These are phyloP conservation scores for Danaus melanippus DNA, from an alignment of 1,140 invertebrate species.

Conservation along the genomic window DNA sequence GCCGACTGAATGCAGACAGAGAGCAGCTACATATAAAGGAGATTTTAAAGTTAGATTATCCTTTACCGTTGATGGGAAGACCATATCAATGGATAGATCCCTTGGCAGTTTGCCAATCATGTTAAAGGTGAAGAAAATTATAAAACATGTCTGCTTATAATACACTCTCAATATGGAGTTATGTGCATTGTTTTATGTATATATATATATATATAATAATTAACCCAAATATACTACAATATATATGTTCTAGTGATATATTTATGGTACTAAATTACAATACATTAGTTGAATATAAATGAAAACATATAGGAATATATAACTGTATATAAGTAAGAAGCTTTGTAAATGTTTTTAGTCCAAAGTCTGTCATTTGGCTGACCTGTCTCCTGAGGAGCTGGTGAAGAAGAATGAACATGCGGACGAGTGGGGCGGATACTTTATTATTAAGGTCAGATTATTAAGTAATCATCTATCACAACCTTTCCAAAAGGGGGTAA, in stretches of 20 bases:
- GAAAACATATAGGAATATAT: too few relatives aligned
- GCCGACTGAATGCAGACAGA: conserved; percentile 87
- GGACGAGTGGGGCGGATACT: conserved; percentile 97
- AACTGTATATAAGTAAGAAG: too few relatives aligned
- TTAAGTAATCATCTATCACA: neutral
- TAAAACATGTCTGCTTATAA: neutral
- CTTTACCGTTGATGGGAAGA: conserved; percentile 79
- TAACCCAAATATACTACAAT: too few relatives aligned
- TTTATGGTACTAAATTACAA: neutral
- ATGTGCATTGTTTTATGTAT: too few relatives aligned
- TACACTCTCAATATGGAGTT: too few relatives aligned
- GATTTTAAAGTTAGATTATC: conserved; percentile 77
- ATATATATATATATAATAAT: too few relatives aligned
- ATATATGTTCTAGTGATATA: too few relatives aligned
- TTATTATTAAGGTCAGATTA: conserved; percentile 82
- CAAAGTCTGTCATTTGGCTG: conserved; percentile 86
- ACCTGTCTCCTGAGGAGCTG: conserved; percentile 82
- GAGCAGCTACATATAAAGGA: conserved; percentile 85
- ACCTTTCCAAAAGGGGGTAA: too few relatives aligned
- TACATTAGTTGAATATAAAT: neutral
- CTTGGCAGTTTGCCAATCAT: conserved; percentile 92
- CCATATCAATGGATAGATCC: conserved; percentile 78
- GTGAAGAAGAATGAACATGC: conserved; percentile 89
- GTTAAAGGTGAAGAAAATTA: conserved; percentile 80
- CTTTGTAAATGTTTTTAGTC: conserved; percentile 73